Evolutionary conservation across 2,797 vertebrate species (phyloP), one percentile per base, ranked within the genome.

Genomic region (Falco rusticolus): DNA sequence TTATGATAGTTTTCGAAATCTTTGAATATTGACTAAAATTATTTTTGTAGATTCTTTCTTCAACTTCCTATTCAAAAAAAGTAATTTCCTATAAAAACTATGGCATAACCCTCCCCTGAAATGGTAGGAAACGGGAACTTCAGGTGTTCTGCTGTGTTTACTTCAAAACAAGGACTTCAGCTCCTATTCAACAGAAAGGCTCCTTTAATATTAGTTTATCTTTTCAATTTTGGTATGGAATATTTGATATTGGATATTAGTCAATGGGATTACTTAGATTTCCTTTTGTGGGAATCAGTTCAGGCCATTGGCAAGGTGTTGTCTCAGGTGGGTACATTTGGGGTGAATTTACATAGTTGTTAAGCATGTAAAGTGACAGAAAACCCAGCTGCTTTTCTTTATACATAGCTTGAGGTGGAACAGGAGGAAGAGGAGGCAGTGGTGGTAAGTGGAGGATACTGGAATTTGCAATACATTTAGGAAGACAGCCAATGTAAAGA

Each of bases 401-500:
- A 97, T 96, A 97, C 93, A 90, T 91, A 79, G 88, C 68, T 95
- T 74, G 85, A 98, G 90, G 97, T 98, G 68, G 74, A 89, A 91
- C 24, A 43, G 56, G 21, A 94, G 60, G 91, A 64, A 84, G 72
- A 89, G 74, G 57, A 95, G 89, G 39, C 71, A 97, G 84, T 48
- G 64, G 70, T 90, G 89, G 60, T 77, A 86, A 91, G 63, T 66
- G 86, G 83, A 97, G 93, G 95, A 95, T 76, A 71, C 72, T 78
- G 64, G 96, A 97, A 98, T 98, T 98, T 98, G 98, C 98, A 98
- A 98, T 97, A 97, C 80, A 31, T 93, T 95, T 92, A 95, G 98
- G 98, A 98, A 98, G 98, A 96, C 56, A 90, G 98, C 98, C 98
- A 98, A 97, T 90, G 79, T 88, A 92, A 96, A 96, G 97, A 78